Base-by-base conservation (phyloP, 1,140 invertebrate species). In the Scylla paramamosain region DNA sequence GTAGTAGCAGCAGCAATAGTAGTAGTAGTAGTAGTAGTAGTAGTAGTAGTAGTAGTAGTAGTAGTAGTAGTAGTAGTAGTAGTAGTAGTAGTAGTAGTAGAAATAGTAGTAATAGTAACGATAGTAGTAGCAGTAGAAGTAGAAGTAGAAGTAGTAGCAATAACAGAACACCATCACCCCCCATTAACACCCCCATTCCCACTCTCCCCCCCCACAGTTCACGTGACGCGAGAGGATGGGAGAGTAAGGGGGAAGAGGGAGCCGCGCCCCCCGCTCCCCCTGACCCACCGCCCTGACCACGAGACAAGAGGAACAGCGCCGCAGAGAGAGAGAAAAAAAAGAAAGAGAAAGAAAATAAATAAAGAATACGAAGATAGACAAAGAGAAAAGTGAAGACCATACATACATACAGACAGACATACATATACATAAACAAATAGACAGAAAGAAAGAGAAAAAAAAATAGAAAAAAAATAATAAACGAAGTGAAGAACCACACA, bases 21-120 rank as follows among this genome's bases (percentile, higher is more conserved):
- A 59, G 52, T 59, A 12, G 67, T 77, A 3, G 67, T n/a, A 77
- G 67, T 77, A 77, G 67, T 77, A 77, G 67, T 77, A 77, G 67
- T 77, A 77, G 67, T 77, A 77, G 67, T 77, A 77, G 67, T 77
- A 77, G 67, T 77, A 77, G 67, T 77, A 77, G 67, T 77, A 77
- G 25, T 77, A 77, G 67, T 77, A 77, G 8, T 77, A 77, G 67
- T 77, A 77, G 67, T 77, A 77, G 67, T n/a, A 77, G 67, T n/a
- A 77, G 67, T n/a, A 77, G 67, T n/a, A 77, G 67, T 77, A 77
- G 67, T 77, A 77, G 52, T 59, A 59, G 10, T 59, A 59, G 52
- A 4, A 59, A 8, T 59, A 20, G 52, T 59, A 20, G 52, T 59
- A 59, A 8, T 59, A 59, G 52, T 59, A 59, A 8, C 10, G 10